Evolutionary conservation across 1,140 invertebrate species (phyloP), one percentile per base, ranked within the genome.

Genomic region (Euura saliciscinereae): DNA sequence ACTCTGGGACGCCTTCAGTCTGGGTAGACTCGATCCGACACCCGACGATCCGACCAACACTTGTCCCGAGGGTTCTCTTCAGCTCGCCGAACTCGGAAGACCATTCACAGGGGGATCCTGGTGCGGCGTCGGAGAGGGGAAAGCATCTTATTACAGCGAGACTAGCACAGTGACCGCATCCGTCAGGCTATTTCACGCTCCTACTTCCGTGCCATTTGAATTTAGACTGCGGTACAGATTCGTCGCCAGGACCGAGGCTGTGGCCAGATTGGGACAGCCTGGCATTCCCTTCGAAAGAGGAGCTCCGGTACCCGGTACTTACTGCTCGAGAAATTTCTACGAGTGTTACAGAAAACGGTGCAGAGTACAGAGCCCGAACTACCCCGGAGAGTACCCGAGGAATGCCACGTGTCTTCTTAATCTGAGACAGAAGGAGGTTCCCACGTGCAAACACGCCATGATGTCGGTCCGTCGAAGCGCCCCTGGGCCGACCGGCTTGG

Each of bases 381-480:
- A 96, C 85, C 96, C 96, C 0, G 95, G 95, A 11, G 94, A 97
- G 88, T 97, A 97, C 86, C 96, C 95, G 2, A 89, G 94, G 65
- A 96, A 97, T 83, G 94, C 95, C 3, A 95, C 94, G 7, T 96
- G 95, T 82, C 91, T 94, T 79, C 93, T 94, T 88, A 94, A 91
- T 28, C 85, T 96, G 69, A 88, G 94, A 11, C 95, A 96, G 83
- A 94, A 95, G 82, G 92, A 92, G 76, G 93, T 95, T 44, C 94
- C 94, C 0, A 95, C 93, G 5, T 95, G 94, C 84, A 96, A 96
- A 83, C 94, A 95, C 84, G 94, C 94, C 2, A 96, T 96, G 94
- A 94, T 96, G 76, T 92, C 93, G 2, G 93, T 96, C 10, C 86
- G 83, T 69, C 78, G 78, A 0, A 82, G 80, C 1, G 65, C 79